Conservation (phyloP, 2,888 invertebrate species). For the Agrotis puta region DNA sequence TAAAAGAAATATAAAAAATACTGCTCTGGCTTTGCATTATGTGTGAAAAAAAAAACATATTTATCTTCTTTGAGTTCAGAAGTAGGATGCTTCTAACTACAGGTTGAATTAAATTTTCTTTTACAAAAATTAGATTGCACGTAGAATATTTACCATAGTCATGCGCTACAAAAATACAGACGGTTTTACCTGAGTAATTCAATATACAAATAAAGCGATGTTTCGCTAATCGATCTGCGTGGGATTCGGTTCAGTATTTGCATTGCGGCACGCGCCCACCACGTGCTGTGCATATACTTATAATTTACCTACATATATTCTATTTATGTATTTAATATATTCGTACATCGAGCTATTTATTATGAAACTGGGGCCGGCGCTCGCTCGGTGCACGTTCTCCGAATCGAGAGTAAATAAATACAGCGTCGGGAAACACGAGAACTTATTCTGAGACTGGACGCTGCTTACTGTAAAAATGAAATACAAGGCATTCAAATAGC, state of each 20-base stretch:
- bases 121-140: neutral
- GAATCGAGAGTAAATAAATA: constrained; percentile 60
- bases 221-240: constrained; percentile 23
- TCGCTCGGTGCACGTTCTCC: constrained; percentile 59
- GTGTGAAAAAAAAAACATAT: too few species aligned
- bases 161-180: neutral
- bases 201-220: constrained; percentile 16
- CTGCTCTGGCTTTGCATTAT: neutral
- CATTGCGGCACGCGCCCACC: constrained; percentile 20
- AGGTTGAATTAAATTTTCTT: neutral
- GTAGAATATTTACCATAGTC: neutral
- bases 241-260: constrained; percentile 24
- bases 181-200: neutral
- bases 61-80: too few species aligned
- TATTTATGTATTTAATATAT: constrained; percentile 42
- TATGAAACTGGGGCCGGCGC: constrained; percentile 62
- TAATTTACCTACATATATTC: constrained; percentile 4
- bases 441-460: constrained; percentile 21
- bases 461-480: neutral
- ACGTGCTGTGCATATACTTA: constrained; percentile 20
- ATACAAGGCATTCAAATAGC: neutral
- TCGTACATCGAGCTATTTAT: constrained; percentile 45
- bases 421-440: constrained; percentile 31
- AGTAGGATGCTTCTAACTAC: too few species aligned
- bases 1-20: neutral